Evolutionary conservation across 1,140 invertebrate species (phyloP), one percentile per base, ranked within the genome.

Genomic region (Dolichoris vasculosae): DNA sequence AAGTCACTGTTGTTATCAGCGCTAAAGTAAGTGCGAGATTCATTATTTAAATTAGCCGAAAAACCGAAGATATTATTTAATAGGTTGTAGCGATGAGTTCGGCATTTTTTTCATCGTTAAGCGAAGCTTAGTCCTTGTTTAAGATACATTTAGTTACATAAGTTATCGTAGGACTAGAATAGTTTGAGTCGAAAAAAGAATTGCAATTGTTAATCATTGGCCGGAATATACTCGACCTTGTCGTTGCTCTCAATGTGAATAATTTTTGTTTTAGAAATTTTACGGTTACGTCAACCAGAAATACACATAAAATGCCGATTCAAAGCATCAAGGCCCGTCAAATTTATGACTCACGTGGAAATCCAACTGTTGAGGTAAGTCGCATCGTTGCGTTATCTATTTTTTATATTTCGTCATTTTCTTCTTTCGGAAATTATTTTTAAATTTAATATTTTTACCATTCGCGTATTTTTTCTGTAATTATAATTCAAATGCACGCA

Each of bases 321-420:
- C 95, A 96, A 93, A 95, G 96, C 86, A 97, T 99, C 91, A 96
- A 97, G 89, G 98, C 99, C 87, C 97, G 99, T 93, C 97, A 99
- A 94, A 99, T 99, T 92, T 99, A 97, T 93, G 99, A 99, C 94
- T 99, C 98, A 87, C 97, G 99, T 94, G 99, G 99, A 86, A 99
- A 99, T 92, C 99, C 99, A 86, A 99, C 99, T 73, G 98, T 99
- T 75, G 99, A 99, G 94, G 99, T 95, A 90, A 79, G 20, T 69
- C 43, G 83, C 86, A n/a, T 48, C 3, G 2, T 78, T 63, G 78
- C 3, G 26, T 26, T 51, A 17, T 51, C 2, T 51, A 15, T 20
- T 55, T 2, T 55, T 15, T 55, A 55, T 55, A 55, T 55, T 55
- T 55, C 2, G 13, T 55, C 2, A 55, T 55, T 15, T 17, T 55